Evolutionary conservation across 2,888 invertebrate genomes (phyloP).

Genomic region (Drosophila nr. perissopoda): DNA sequence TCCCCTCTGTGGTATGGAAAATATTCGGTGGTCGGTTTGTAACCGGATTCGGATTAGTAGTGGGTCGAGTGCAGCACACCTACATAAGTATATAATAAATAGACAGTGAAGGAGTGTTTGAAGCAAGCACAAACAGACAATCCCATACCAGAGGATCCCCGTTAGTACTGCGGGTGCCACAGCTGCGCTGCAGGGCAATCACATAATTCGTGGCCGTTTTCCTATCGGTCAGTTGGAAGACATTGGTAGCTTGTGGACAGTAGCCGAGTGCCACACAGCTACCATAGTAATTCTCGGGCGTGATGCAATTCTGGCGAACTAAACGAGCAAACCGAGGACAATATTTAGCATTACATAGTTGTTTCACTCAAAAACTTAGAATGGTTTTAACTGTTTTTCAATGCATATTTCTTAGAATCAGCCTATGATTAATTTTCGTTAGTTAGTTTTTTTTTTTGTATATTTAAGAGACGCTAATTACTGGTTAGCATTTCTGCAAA

Average conservation of each 20-base stretch:
- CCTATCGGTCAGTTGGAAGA: slow-evolving; percentile 69
- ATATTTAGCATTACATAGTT: background rate
- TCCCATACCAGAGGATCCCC: slow-evolving; percentile 82
- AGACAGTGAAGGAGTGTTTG: background rate
- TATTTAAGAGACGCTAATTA: background rate
- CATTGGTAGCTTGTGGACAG: slow-evolving; percentile 80
- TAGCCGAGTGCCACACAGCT: slow-evolving; percentile 77
- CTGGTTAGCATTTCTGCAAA: background rate
- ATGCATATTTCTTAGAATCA: background rate
- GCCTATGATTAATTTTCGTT: background rate
- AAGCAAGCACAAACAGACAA: slow-evolving; percentile 3
- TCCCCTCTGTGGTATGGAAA: slow-evolving; percentile 22
- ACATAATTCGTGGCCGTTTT: slow-evolving; percentile 78
- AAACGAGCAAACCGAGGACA: background rate
- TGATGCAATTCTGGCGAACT: slow-evolving; percentile 77
- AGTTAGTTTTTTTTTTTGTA: background rate
- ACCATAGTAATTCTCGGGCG: slow-evolving; percentile 82
- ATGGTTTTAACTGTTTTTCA: background rate
- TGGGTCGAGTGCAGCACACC: slow-evolving; percentile 81
- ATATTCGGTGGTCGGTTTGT: slow-evolving; percentile 32
- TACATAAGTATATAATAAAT: slow-evolving; percentile 30
- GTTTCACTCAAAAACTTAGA: background rate
- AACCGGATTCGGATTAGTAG: slow-evolving; percentile 40
- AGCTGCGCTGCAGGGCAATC: slow-evolving; percentile 75
- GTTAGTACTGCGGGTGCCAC: slow-evolving; percentile 78